A percentile compares a stretch with the other conserved stretches of the same genome.
phyloP scores from a whole-genome alignment of 2,113 vertebrate species.

The Nerophis ophidion region DNA sequence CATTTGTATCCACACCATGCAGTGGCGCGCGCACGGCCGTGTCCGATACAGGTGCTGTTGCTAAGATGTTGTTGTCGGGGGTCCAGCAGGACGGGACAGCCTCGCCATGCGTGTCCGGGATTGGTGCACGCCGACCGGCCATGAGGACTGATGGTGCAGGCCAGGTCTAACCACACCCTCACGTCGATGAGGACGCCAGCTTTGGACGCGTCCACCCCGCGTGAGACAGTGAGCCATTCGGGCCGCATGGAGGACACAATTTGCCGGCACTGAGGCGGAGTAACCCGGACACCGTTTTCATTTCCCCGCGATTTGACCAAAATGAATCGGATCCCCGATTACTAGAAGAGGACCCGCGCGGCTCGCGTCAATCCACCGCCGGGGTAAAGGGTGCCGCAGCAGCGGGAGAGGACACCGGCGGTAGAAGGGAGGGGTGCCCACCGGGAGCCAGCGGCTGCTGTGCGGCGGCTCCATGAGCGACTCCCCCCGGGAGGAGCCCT shows the following conservation, averaged over 20 bases:
- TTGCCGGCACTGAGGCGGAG: constrained; percentile 37
- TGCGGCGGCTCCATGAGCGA: constrained; percentile 73
- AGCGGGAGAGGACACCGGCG: constrained; percentile 50
- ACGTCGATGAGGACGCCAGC: constrained; percentile 32
- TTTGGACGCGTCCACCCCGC: constrained; percentile 39
- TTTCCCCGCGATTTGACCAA: background rate
- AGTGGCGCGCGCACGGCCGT: constrained; percentile 32
- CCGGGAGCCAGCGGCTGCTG: constrained; percentile 66
- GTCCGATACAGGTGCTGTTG: constrained; percentile 50
- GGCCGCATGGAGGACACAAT: constrained; percentile 47
- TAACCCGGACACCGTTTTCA: constrained; percentile 27
- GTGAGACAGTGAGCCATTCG: constrained; percentile 31
- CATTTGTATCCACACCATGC: background rate
- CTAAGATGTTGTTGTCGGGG: constrained; percentile 30
- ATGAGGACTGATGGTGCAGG: constrained; percentile 52
- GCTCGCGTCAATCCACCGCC: constrained; percentile 21
- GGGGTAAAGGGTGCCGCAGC: constrained; percentile 27
- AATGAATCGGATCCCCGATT: constrained; percentile 40
- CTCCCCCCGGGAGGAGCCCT: constrained; percentile 61
- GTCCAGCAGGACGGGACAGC: constrained; percentile 64
- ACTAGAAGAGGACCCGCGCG: constrained; percentile 47
- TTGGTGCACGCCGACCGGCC: constrained; percentile 62
- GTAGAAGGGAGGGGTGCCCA: constrained; percentile 43
- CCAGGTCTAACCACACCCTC: constrained; percentile 44
- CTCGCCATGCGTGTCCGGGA: constrained; percentile 55